These are phyloP conservation scores for Thymelicus lineola DNA, from an alignment of 2,888 invertebrate genomes.

Conservation along the genomic window DNA sequence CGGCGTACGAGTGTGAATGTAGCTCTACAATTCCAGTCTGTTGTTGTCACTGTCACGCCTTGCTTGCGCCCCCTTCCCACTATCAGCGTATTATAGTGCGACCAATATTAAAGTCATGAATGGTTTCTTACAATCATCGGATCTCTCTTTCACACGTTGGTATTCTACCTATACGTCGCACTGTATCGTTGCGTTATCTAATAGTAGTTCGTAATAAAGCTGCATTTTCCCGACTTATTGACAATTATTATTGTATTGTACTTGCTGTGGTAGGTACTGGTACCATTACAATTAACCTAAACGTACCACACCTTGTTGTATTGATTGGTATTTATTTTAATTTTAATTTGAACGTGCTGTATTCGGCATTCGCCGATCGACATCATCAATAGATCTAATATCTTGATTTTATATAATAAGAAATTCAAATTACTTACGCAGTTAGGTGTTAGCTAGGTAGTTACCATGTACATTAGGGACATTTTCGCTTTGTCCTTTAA, in stretches of 20 bases:
- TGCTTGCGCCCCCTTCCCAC: neutral
- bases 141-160: constrained; percentile 61
- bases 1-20: constrained; percentile 27
- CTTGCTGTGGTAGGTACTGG: too few species aligned
- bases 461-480: too few species aligned
- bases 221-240: constrained; percentile 2
- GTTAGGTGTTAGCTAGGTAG: too few species aligned
- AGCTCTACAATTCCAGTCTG: constrained; percentile 4
- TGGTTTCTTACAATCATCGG: constrained; percentile 40
- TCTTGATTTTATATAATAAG: too few species aligned
- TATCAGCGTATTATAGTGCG: constrained; percentile 11
- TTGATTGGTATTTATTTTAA: too few species aligned
- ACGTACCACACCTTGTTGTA: too few species aligned
- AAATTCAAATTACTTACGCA: too few species aligned
- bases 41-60: constrained; percentile 13
- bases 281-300: neutral
- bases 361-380: too few species aligned
- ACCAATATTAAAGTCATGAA: constrained; percentile 6
- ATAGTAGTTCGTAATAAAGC: neutral
- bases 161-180: neutral
- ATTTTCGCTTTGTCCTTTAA: too few species aligned
- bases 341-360: too few species aligned
- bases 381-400: too few species aligned
- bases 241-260: constrained; percentile 58
- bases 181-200: neutral